Base-by-base conservation (phyloP, 2,797 vertebrate species). In the Sebastes oblongus region DNA sequence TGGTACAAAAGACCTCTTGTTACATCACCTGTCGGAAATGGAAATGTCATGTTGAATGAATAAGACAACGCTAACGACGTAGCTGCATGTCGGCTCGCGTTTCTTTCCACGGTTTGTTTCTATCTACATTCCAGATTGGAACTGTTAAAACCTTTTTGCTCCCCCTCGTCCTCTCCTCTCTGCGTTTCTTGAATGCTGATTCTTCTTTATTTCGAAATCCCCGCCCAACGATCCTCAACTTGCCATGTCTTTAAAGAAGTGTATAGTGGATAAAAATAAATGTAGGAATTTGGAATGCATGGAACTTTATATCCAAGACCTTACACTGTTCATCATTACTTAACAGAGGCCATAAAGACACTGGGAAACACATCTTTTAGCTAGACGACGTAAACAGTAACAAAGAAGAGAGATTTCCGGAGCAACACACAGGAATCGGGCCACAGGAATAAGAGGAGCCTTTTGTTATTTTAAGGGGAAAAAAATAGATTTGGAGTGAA, bases 251-350 rank as follows among this genome's bases (percentile, higher is more conserved):
- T 90, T 88, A 69, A 91, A 90, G 85, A 93, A 88, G 84, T 92
- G 86, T 87, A 88, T 87, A 83, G 89, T 88, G 91, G 90, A 91
- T 90, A 64, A 8, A 73, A 83, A 87, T 62, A 66, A 13, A 39
- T 22, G 69, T 84, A 87, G 69, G 81, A 90, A 89, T 92, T 93
- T 84, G 84, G 91, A 94, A 93, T 94, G 95, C 93, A 94, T 95
- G 94, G 94, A 94, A 95, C 92, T 95, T 95, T 94, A 95, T 95
- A 95, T 96, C 93, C 94, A 97, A 97, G 98, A 99, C 97, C 97
- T 98, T 96, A 97, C 97, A 98, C 98, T 99, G 98, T 98, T 98
- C 96, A 96, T 95, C 89, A 79, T 93, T 91, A 94, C 88, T 93
- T 93, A 95, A 94, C 93, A 86, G 96, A 97, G 96, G 97, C 97